A percentile compares a stretch with the other conserved stretches of the same genome.
phyloP scores from a whole-genome alignment of 1,140 invertebrate species.

The Propsilocerus akamusi region DNA sequence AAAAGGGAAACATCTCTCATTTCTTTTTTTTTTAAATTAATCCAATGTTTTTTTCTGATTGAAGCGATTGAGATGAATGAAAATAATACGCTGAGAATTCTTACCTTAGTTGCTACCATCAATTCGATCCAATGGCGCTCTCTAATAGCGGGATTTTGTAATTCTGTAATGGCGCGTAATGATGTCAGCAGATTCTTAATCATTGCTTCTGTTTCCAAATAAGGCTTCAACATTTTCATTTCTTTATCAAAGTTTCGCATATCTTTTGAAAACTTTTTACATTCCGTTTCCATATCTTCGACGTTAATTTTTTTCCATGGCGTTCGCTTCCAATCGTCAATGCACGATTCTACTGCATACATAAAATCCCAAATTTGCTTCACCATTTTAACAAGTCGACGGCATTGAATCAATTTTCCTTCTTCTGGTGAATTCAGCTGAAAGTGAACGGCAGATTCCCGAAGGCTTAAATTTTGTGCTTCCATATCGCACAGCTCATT shows the following conservation, averaged over 20 bases:
- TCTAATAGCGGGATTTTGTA: conserved; percentile 75
- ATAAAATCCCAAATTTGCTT: conserved; percentile 71
- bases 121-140: conserved; percentile 76
- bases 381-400: conserved; percentile 49
- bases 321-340: conserved; percentile 70
- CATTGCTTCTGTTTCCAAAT: conserved; percentile 37
- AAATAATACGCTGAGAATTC: neutral
- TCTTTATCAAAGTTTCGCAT: conserved; percentile 65
- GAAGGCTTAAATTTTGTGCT: conserved; percentile 36
- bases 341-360: conserved; percentile 46
- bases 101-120: conserved; percentile 65
- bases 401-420: conserved; percentile 40
- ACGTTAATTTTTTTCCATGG: conserved; percentile 72
- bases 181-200: conserved; percentile 62
- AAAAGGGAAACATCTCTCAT: neutral
- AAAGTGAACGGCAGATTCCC: conserved; percentile 50
- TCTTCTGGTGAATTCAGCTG: conserved; percentile 60
- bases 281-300: conserved; percentile 74
- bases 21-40: neutral
- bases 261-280: conserved; percentile 69
- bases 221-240: conserved; percentile 55
- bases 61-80: neutral
- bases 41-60: neutral
- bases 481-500: conserved; percentile 37
- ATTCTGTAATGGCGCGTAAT: conserved; percentile 60